Base-by-base conservation (phyloP, 1,140 invertebrate genomes). In the Hycleus phaleratus region DNA sequence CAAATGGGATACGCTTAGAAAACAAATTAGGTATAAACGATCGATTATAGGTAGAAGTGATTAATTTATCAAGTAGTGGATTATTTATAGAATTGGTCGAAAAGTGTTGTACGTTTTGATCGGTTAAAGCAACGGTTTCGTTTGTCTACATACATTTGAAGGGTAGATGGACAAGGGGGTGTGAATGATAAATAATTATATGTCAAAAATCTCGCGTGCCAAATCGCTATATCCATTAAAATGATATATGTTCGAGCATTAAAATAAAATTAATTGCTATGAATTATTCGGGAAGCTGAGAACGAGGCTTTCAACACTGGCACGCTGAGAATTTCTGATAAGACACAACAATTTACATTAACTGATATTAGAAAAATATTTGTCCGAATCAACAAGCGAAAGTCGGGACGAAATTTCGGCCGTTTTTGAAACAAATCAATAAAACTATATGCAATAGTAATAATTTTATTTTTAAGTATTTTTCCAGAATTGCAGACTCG, bases 391-490 rank as follows among this genome's bases (percentile, higher is more conserved):
- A 7, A 32, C 7, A 32, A 32, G 32, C 32, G 7, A 32, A 32
- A 32, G 7, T 5, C 1, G 3, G 18, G 12, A 12, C 1, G 12
- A 12, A 12, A 12, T 12, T 12, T 12, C 12, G 12, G 32, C 3
- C 7, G 32, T 5, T 32, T 5, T 7, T 4, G 32, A 32, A 32
- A 32, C 32, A 32, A 32, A 7, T 32, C 32, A 7, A 32, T 32
- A 32, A 32, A 32, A 57, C 49, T 57, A 4, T 32, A 32, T 7
- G 32, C 32, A 43, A 48, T 11, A 55, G 54, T 48, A 60, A 60
- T 63, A 63, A 60, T 56, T 63, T 58, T 60, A 52, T 54, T 63
- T 18, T 60, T 63, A 63, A 63, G 58, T 63, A 58, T 57, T 60
- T 63, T 61, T 63, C 51, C 58, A 53, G 59, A 44, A 57, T 55